Evolutionary conservation across 1,140 invertebrate genomes (phyloP), one percentile per base, ranked within the genome.

Genomic region (Polypedilum vanderplanki): DNA sequence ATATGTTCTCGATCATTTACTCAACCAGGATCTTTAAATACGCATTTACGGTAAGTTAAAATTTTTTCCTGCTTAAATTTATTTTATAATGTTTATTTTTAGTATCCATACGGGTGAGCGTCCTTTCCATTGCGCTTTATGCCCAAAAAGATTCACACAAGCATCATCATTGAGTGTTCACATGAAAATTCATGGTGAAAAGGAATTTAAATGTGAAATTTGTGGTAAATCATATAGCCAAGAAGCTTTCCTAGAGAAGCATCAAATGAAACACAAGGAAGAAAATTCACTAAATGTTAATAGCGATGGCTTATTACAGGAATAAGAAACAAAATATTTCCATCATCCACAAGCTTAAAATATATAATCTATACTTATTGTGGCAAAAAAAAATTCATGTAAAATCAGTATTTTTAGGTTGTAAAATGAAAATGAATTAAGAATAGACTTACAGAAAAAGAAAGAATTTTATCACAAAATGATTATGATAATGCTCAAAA

Each of bases 1-100:
- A 83, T 89, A 78, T 90, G 88, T 83, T 86, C 87, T 82, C 88
- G 88, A 83, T 88, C 87, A 77, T 89, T 89, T 81, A 89, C 88
- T 75, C 87, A 89, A 84, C 88, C 88, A 77, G 88, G 87, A 40
- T 84, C 84, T 8, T 77, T 87, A 83, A 93, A 90, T 64, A 87
- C 94, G 41, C 95, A 97, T 79, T 88, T 94, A 85, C 88, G 89
- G 46, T 33, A 33, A 33, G 5, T 33, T 33, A 33, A 33, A 33
- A 90, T 90, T 24, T 92, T 94, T 78, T 83, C 84, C 1, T 85
- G 88, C n/a, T n/a, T n/a, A n/a, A 33, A 33, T 33, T 33, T 33
- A 5, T 33, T n/a, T n/a, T n/a, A n/a, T n/a, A n/a, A n/a, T n/a
- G n/a, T n/a, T n/a, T n/a, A 15, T 74, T 17, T 24, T 8, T 57